phyloP scores from a whole-genome alignment of 2,113 vertebrate genomes.

The Phyllostomus discolor region DNA sequence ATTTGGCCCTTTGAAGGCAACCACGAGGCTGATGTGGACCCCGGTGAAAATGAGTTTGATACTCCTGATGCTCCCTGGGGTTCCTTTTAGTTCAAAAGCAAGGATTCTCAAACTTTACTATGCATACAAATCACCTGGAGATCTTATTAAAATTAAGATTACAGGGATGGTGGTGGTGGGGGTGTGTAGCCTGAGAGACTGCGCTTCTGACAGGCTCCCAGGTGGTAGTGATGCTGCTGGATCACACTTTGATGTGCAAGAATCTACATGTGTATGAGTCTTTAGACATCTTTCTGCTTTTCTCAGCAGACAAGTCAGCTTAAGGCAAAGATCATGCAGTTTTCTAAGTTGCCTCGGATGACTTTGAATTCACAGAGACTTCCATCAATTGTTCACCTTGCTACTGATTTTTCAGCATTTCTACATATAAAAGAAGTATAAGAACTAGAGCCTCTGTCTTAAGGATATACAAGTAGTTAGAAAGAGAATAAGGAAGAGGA shows the following conservation, averaged over 20 bases:
- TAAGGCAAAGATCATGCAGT: neutral
- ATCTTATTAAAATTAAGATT: neutral
- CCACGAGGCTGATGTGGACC: too few relatives aligned
- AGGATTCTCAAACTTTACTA: neutral
- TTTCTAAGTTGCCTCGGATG: neutral
- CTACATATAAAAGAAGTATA: neutral
- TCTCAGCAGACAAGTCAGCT: neutral
- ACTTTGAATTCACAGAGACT: neutral
- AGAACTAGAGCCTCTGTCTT: neutral
- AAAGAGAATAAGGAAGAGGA: neutral
- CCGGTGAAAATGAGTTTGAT: too few relatives aligned
- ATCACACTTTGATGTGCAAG: neutral
- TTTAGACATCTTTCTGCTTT: neutral
- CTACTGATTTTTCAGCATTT: neutral
- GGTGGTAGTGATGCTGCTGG: neutral
- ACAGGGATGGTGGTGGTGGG: neutral
- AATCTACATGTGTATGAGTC: neutral
- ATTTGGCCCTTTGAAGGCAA: too few relatives aligned
- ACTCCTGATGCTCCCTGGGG: neutral
- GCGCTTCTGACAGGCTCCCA: neutral
- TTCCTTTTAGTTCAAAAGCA: neutral
- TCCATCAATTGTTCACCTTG: neutral
- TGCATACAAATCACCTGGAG: neutral
- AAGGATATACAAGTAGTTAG: neutral
- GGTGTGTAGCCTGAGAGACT: neutral